Conservation (phyloP, 2,888 invertebrate genomes). For the Noctua pronuba region DNA sequence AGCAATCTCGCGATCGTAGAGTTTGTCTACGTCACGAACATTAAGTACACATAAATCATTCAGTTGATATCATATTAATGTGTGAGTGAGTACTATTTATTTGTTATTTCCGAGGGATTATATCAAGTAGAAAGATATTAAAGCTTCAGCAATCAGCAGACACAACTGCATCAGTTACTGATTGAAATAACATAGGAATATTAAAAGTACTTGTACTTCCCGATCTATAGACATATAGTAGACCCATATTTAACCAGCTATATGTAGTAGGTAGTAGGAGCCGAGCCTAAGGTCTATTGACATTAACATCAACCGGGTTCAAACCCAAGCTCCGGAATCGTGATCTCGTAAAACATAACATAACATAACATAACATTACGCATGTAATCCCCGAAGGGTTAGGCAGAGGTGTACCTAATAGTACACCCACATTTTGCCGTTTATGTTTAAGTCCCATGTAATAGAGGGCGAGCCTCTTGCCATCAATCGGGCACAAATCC, state of each 20-base stretch:
- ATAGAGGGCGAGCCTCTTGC: no score
- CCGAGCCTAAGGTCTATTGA: background rate
- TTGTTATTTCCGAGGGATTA: background rate
- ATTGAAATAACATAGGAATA: background rate
- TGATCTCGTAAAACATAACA: background rate
- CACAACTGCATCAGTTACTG: background rate
- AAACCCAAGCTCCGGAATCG: background rate
- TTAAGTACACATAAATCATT: background rate
- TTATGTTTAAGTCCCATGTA: no score
- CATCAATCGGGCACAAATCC: no score
- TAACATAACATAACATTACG: no score
- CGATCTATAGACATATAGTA: background rate
- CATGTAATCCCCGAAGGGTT: no score
- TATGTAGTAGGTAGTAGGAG: background rate
- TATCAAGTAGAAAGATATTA: background rate
- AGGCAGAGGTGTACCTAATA: no score
- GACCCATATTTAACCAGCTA: background rate
- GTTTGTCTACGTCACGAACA: background rate
- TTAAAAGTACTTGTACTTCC: background rate
- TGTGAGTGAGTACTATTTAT: slow-evolving; percentile 4
- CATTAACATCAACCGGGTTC: background rate
- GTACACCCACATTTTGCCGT: no score
- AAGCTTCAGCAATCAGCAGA: background rate
- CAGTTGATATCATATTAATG: background rate
- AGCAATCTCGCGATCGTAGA: background rate